Conservation (phyloP, 1,140 invertebrate genomes). For the Lethrus apterus region DNA sequence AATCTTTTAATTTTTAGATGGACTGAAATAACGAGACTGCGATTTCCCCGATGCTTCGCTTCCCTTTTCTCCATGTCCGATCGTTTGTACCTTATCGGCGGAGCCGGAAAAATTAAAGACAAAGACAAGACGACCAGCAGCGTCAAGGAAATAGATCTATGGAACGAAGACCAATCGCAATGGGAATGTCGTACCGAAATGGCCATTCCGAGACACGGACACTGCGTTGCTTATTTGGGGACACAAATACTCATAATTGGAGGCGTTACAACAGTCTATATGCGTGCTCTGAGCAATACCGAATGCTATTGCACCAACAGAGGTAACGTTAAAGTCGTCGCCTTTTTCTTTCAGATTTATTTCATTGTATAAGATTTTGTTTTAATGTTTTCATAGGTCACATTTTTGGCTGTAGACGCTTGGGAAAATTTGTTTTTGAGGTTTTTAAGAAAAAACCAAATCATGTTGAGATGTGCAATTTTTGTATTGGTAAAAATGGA, state of each 20-base stretch:
- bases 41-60: conserved; percentile 47
- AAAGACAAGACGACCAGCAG: conserved; percentile 49
- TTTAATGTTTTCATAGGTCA: no score
- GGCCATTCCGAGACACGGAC: conserved; percentile 53
- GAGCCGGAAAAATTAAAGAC: conserved; percentile 45
- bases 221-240: conserved; percentile 51
- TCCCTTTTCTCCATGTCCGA: conserved; percentile 50
- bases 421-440: no score
- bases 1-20: conserved; percentile 51
- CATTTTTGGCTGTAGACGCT: no score
- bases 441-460: no score
- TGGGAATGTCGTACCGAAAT: conserved; percentile 51
- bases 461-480: no score
- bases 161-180: conserved; percentile 44
- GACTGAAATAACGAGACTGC: conserved; percentile 45
- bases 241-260: conserved; percentile 53
- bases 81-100: conserved; percentile 51
- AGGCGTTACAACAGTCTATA: conserved; percentile 53
- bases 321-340: conserved; percentile 25
- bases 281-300: conserved; percentile 51
- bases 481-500: no score
- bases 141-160: conserved; percentile 49
- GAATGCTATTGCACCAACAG: conserved; percentile 53
- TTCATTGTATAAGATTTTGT: neutral
- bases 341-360: neutral